A percentile compares a stretch with the other conserved stretches of the same genome.
These are phyloP conservation scores for Dastarcus helophoroides DNA, from an alignment of 2,888 invertebrate species.

Conservation along the genomic window DNA sequence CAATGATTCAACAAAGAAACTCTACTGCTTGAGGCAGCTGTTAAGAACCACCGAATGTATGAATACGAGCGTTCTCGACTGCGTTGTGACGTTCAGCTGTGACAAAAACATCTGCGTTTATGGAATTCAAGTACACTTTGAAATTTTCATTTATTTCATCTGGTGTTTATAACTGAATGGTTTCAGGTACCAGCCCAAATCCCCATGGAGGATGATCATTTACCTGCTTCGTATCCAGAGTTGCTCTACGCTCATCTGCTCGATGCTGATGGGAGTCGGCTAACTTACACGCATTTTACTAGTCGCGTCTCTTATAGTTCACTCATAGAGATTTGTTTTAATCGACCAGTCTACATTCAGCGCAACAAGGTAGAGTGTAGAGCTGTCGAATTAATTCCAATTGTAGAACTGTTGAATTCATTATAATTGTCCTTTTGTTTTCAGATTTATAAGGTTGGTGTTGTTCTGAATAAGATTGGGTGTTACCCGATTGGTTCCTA, in stretches of 20 bases:
- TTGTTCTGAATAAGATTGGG: conserved; percentile 71
- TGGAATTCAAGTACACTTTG: conserved; percentile 48
- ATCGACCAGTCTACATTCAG: conserved; percentile 67
- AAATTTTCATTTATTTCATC: conserved; percentile 1
- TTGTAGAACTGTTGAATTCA: neutral
- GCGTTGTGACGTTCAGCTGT: conserved; percentile 67
- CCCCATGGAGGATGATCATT: conserved; percentile 40
- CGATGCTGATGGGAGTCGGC: conserved; percentile 66
- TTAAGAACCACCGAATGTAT: conserved; percentile 59
- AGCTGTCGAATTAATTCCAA: neutral
- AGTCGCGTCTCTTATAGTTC: conserved; percentile 62
- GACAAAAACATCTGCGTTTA: conserved; percentile 69
- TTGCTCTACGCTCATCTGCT: conserved; percentile 70
- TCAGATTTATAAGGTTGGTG: conserved; percentile 68
- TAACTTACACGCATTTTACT: conserved; percentile 74
- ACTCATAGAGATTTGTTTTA: conserved; percentile 68
- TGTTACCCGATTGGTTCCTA: conserved; percentile 73
- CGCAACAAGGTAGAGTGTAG: conserved; percentile 53
- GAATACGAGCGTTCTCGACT: conserved; percentile 65
- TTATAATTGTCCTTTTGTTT: too few relatives aligned
- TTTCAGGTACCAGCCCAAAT: conserved; percentile 64
- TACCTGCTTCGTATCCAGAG: conserved; percentile 52
- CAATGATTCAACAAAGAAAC: conserved; percentile 37
- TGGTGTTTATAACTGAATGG: conserved; percentile 5
- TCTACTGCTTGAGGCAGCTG: conserved; percentile 58